A percentile compares a stretch with the other conserved stretches of the same genome.
phyloP scores from a whole-genome alignment of 92 coral and sea anemone species.

The Epizoanthus scotinus region DNA sequence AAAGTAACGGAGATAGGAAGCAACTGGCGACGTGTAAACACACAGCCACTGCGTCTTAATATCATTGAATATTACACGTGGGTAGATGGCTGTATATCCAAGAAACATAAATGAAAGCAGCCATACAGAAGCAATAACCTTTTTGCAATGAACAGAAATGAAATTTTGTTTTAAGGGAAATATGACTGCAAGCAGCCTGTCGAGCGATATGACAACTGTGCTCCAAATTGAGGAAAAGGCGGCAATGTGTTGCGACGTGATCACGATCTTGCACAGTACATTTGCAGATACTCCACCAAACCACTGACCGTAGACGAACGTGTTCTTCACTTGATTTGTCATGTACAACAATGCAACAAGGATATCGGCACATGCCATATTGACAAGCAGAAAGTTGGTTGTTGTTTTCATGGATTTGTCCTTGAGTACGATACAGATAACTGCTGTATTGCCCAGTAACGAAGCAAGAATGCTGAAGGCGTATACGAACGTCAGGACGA shows the following conservation, averaged over 20 bases:
- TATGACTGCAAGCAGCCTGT: conserved; percentile 7
- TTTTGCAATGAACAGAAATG: background rate
- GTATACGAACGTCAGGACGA: background rate
- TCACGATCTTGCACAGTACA: background rate
- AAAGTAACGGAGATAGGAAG: background rate
- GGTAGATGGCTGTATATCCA: background rate
- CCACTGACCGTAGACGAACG: background rate
- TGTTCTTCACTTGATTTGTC: background rate
- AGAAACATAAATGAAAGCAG: background rate
- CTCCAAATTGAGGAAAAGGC: conserved; percentile 8
- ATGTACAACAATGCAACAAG: background rate
- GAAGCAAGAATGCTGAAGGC: conserved; percentile 4
- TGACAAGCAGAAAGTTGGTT: conserved; percentile 6
- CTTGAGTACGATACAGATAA: conserved; percentile 4
- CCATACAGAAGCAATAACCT: background rate
- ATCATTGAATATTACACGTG: background rate
- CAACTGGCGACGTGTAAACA: background rate
- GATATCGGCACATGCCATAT: conserved; percentile 14
- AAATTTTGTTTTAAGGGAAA: conserved; percentile 2
- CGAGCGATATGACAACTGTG: conserved; percentile 5
- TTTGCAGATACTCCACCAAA: background rate
- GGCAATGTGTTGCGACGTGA: background rate
- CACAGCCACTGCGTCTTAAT: background rate
- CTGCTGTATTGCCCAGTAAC: background rate
- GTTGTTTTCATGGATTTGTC: conserved; percentile 7